phyloP scores from a whole-genome alignment of 2,888 invertebrate species.

The Lithophane ornitopus region DNA sequence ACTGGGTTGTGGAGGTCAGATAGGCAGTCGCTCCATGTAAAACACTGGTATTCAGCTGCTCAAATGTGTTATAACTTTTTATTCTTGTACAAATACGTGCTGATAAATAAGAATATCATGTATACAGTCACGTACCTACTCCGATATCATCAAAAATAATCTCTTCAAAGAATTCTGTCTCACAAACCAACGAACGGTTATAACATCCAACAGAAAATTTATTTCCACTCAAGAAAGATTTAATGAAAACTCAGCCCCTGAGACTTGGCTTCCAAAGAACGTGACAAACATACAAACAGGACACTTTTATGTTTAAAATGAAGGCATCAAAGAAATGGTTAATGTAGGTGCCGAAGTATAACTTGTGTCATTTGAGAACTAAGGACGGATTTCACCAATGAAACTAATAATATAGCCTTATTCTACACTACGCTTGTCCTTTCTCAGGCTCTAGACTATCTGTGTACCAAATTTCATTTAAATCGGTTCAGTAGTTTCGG shows the following conservation, averaged over 20 bases:
- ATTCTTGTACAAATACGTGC: background rate
- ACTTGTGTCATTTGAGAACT: background rate
- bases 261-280: constrained; percentile 18
- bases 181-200: constrained; percentile 10
- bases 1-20: too few relatives aligned
- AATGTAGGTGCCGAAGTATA: background rate
- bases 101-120: background rate
- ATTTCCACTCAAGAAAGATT: constrained; percentile 29
- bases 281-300: constrained; percentile 45
- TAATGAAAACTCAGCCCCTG: constrained; percentile 34
- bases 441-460: too few relatives aligned
- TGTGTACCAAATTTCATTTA: too few relatives aligned
- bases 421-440: too few relatives aligned
- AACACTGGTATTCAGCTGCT: too few relatives aligned
- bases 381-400: too few relatives aligned
- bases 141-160: constrained; percentile 19
- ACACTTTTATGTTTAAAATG: constrained; percentile 20
- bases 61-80: background rate
- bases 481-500: too few relatives aligned
- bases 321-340: constrained; percentile 25
- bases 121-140: background rate
- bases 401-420: too few relatives aligned
- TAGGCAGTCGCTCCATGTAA: too few relatives aligned
- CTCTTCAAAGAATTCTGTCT: constrained; percentile 29
- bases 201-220: constrained; percentile 26